Conservation (phyloP, 2,888 invertebrate genomes). For the Melangyna quadrimaculata region DNA sequence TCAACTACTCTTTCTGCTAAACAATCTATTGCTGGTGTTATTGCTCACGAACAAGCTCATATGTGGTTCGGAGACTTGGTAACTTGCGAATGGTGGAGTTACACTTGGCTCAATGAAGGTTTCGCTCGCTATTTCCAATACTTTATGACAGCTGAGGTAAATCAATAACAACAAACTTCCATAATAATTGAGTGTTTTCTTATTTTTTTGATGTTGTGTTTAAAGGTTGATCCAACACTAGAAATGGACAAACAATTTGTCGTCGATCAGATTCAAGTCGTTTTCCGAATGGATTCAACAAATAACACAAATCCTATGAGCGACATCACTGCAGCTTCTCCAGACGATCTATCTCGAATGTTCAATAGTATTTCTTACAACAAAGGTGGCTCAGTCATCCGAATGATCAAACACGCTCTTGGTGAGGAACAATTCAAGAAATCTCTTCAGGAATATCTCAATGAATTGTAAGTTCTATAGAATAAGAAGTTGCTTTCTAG, state of each 20-base stretch:
- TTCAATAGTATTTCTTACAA: conserved; percentile 87
- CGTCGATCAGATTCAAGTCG: conserved; percentile 85
- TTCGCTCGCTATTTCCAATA: conserved; percentile 90
- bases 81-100: conserved; percentile 82
- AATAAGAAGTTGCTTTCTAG: conserved; percentile 29
- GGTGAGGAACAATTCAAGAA: conserved; percentile 82
- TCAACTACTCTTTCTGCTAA: conserved; percentile 84
- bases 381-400: conserved; percentile 86
- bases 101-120: conserved; percentile 85
- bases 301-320: conserved; percentile 84
- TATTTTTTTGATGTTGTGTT: background rate
- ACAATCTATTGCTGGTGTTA: conserved; percentile 84
- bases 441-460: conserved; percentile 83
- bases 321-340: conserved; percentile 82
- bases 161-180: background rate
- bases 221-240: conserved; percentile 84
- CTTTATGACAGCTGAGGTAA: conserved; percentile 81
- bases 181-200: too few species aligned
- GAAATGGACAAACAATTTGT: conserved; percentile 87
- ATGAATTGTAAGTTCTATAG: conserved; percentile 74
- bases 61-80: conserved; percentile 86
- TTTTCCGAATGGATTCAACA: conserved; percentile 84
- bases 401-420: conserved; percentile 86
- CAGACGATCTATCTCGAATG: conserved; percentile 83
- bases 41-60: conserved; percentile 83